Base-by-base conservation (phyloP, 2,888 invertebrate species). In the Seira sanloemensis region DNA sequence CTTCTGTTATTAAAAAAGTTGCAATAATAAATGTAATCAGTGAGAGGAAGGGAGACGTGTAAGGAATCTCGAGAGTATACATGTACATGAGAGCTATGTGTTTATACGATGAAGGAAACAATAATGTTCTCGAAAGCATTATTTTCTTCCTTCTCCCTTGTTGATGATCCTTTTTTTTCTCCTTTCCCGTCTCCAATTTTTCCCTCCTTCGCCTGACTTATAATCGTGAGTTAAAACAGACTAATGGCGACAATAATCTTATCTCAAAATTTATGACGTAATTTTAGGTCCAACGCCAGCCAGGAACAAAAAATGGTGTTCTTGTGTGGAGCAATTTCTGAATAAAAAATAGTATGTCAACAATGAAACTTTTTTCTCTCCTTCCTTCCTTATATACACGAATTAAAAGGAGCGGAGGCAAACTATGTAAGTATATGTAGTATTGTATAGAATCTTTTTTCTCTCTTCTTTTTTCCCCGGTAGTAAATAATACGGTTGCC, bases 191-290 rank as follows among this genome's bases (percentile, higher is more conserved):
- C 21, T n/a, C 81, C 69, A 76, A 12, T 50, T 81, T 82, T 66
- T 65, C 25, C 78, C 9, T 77, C 69, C 71, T 46, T 73, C 71
- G 62, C 65, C 74, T 78, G 73, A 78, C 69, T 84, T 78, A 46
- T 77, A 75, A 81, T 81, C 74, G 65, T 37, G 76, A 76, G 81
- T 75, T 81, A 81, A 76, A 81, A 76, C 71, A 81, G 81, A 81
- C 81, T 76, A 85, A 85, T 85, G 85, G 85, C 85, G 85, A 85
- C 85, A 85, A 81, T 81, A 78, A 81, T 78, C 85, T 67, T 74
- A 69, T 85, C 77, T 77, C 77, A 78, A 69, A 84, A 86, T 86
- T 86, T 86, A 86, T 86, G 86, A 86, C 74, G 79, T 80, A 86
- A 86, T 86, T 86, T 86, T 81, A 85, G 81, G 78, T 67, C 50